Conservation (phyloP, 37 sponge, comb jelly and placozoan species). For the Aplysina aerophoba region DNA sequence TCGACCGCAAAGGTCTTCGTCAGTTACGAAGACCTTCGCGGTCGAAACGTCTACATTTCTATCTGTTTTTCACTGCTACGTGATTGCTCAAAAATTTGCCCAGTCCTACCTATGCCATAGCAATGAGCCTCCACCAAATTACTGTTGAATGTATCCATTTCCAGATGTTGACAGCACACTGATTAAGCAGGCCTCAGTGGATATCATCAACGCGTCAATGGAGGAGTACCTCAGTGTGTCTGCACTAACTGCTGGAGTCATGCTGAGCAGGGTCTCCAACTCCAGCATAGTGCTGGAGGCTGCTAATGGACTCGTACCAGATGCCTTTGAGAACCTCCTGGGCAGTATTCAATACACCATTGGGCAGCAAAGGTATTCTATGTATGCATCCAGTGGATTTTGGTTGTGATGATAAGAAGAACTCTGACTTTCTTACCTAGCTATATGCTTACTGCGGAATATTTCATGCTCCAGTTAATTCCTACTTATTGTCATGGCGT, state of each 20-base stretch:
- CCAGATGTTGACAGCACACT: conserved; percentile 26
- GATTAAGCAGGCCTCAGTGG: background rate
- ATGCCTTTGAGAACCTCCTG: conserved; percentile 40
- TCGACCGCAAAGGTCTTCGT: too few species aligned
- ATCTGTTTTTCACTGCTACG: too few species aligned
- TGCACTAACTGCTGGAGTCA: background rate
- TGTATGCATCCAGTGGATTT: background rate
- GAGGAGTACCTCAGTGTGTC: conserved; percentile 12
- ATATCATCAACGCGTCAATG: background rate
- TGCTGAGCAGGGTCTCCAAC: background rate
- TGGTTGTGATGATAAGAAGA: background rate
- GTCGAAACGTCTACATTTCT: too few species aligned
- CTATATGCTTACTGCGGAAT: too few species aligned
- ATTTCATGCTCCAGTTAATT: too few species aligned
- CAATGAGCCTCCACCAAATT: too few species aligned
- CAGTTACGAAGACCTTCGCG: too few species aligned
- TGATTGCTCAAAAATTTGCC: too few species aligned
- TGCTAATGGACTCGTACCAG: background rate
- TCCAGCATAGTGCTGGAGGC: background rate
- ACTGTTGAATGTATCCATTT: background rate
- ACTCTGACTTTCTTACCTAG: too few species aligned
- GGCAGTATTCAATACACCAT: conserved; percentile 45
- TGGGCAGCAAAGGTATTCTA: background rate
- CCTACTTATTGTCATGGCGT: too few species aligned
- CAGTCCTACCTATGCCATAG: too few species aligned